Conservation (phyloP, 2,113 vertebrate species). For the Dipodomys merriami region DNA sequence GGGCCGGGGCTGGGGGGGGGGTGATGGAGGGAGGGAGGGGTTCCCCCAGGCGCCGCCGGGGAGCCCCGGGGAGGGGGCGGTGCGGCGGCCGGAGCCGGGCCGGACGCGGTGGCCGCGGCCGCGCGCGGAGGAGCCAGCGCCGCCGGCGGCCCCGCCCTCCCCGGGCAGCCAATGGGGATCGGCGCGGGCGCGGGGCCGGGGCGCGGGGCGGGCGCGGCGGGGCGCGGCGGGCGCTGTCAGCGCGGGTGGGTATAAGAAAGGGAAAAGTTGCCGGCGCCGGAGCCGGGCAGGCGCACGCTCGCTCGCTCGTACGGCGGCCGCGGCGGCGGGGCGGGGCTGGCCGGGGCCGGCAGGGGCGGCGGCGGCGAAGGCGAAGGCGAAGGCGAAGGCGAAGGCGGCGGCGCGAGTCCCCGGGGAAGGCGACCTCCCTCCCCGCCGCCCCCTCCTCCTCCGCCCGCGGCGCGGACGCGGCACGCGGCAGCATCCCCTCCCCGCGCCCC, state of each 20-base stretch:
- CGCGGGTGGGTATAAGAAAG: conserved; percentile 65
- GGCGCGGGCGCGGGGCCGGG: background rate
- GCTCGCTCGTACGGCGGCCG: conserved; percentile 23
- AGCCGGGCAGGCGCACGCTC: conserved; percentile 66
- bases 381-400: conserved; percentile 7
- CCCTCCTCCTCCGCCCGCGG: no score
- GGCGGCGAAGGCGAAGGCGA: background rate
- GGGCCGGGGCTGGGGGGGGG: background rate
- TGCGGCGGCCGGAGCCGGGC: background rate
- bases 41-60: no score
- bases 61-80: background rate
- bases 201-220: conserved; percentile 61
- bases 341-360: conserved; percentile 42
- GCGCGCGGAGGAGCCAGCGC: background rate
- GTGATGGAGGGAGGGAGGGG: background rate
- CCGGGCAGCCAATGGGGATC: conserved; percentile 63
- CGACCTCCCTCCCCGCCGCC: no score
- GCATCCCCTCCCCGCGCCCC: conserved; percentile 13
- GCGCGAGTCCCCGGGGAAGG: no score
- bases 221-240: conserved; percentile 67
- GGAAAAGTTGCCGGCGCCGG: conserved; percentile 75
- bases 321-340: conserved; percentile 67
- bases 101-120: conserved; percentile 21
- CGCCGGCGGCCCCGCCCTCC: conserved; percentile 38
- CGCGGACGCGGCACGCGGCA: no score